These are phyloP conservation scores for Dryas iulia DNA, from an alignment of 1,140 invertebrate species.

Conservation along the genomic window DNA sequence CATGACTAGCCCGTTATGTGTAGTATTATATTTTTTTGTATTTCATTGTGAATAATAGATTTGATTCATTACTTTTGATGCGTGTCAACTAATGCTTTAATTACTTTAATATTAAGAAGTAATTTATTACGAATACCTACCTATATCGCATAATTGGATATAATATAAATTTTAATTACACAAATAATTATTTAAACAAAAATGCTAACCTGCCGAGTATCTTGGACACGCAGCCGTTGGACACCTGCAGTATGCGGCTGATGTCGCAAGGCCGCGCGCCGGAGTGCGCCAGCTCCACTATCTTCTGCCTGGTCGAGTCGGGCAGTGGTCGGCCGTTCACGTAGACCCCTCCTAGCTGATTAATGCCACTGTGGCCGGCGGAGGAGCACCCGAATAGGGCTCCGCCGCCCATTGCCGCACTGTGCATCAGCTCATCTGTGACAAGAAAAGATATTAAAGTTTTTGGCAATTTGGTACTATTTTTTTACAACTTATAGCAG, in stretches of 20 bases:
- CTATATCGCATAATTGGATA: too few species aligned
- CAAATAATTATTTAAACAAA: not conserved
- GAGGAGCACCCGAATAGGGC: conserved; percentile 88
- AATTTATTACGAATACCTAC: too few species aligned
- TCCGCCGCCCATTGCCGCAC: conserved; percentile 78
- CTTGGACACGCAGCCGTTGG: conserved; percentile 97
- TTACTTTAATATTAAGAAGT: too few species aligned
- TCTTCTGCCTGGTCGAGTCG: conserved; percentile 97
- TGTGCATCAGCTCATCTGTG: conserved; percentile 78
- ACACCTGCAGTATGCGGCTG: conserved; percentile 96
- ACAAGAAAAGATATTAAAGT: not conserved
- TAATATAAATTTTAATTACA: not conserved
- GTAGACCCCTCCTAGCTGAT: conserved; percentile 98
- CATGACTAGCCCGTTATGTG: too few species aligned
- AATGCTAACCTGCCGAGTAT: conserved; percentile 93
- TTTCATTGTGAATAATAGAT: too few species aligned
- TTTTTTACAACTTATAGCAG: not conserved
- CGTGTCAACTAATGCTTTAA: too few species aligned
- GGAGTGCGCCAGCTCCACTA: conserved; percentile 97
- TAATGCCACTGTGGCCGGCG: conserved; percentile 97
- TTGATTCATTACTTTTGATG: too few species aligned
- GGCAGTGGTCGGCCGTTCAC: conserved; percentile 98
- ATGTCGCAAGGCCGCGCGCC: conserved; percentile 99
- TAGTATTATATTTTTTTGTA: too few species aligned
- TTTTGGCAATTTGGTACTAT: not conserved